These are phyloP conservation scores for Callocephalon fimbriatum DNA, from an alignment of 2,113 vertebrate genomes.

Conservation along the genomic window DNA sequence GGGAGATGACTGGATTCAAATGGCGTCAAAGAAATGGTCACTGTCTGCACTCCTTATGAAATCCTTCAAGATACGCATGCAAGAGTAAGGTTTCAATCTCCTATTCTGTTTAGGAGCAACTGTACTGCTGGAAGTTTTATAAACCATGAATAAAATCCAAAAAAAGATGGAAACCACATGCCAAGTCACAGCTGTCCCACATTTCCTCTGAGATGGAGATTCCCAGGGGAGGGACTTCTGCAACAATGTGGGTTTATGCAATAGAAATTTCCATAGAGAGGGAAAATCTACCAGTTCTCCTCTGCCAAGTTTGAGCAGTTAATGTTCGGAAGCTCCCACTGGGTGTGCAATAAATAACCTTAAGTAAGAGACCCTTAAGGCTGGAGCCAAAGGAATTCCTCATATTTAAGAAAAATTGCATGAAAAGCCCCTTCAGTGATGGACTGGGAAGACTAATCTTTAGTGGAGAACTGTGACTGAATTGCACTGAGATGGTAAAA, in stretches of 20 bases:
- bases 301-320: slow-evolving; percentile 16
- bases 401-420: background rate
- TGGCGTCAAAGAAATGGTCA: background rate
- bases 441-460: background rate
- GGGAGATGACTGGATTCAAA: background rate
- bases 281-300: background rate
- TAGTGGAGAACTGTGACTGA: background rate
- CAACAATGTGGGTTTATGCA: background rate
- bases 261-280: background rate
- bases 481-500: background rate
- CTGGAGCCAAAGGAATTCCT: slow-evolving; percentile 34
- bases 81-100: background rate
- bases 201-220: slow-evolving; percentile 11
- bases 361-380: background rate
- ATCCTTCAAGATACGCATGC: background rate
- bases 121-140: background rate
- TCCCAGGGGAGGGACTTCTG: background rate
- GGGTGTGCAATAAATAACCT: background rate
- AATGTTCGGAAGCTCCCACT: background rate
- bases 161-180: background rate
- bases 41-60: background rate
- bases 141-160: background rate
- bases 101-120: background rate
- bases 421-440: slow-evolving; percentile 33
- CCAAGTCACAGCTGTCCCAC: background rate